Base-by-base conservation (phyloP, 2,888 invertebrate genomes). In the Folsomia manolachei region DNA sequence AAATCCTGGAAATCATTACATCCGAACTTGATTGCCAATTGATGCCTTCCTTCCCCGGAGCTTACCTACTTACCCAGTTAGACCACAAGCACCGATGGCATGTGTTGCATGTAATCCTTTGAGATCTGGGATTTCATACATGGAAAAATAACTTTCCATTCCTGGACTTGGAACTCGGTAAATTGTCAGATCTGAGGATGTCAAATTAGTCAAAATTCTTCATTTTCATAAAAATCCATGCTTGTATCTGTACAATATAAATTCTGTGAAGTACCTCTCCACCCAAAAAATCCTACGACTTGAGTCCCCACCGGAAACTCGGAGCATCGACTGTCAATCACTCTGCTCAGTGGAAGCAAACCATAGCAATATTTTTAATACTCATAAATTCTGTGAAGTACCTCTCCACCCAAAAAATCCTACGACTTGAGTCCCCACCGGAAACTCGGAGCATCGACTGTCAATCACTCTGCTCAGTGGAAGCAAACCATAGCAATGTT, bases 231-330 rank as follows among this genome's bases (percentile, higher is more conserved):
- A 27, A 1, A 26, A 7, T 11, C 18, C 7, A 27, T 14, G 2
- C 27, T 64, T n/a, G n/a, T n/a, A n/a, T n/a, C n/a, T n/a, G n/a
- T n/a, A n/a, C n/a, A n/a, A n/a, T n/a, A n/a, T n/a, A n/a, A n/a
- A n/a, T n/a, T n/a, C n/a, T n/a, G n/a, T n/a, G n/a, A n/a, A n/a
- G n/a, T 56, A 56, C 67, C 67, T 78, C 88, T 84, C 92, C 92
- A 92, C 23, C 92, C 92, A 80, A 89, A 87, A 73, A 87, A 83
- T 1, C 87, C 89, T 1, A 88, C 83, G 18, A 92, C 85, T 79
- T 88, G 85, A 80, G 86, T 87, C 0, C 90, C 91, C 21, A 88
- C 88, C 0, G 90, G 89, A 82, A 85, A 91, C 2, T 88, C 85
- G 11, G 86, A 81, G 83, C 60, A 25, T n/a, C 25, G 9, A 56